These are phyloP conservation scores for Brachylomia viminalis DNA, from an alignment of 2,888 invertebrate genomes.

Conservation along the genomic window DNA sequence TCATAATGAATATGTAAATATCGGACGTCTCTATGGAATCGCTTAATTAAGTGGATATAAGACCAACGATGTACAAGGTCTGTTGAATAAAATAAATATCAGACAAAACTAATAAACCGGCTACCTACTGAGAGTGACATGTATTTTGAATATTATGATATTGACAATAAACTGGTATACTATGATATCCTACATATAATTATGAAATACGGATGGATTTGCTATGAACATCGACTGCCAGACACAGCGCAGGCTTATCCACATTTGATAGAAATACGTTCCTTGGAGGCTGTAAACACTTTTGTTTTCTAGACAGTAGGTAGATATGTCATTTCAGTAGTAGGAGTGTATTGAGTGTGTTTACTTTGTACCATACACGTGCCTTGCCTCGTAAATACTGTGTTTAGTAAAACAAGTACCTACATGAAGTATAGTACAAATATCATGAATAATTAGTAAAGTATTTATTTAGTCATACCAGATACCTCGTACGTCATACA, in stretches of 20 bases:
- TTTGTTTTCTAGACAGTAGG: constrained; percentile 8
- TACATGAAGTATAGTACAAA: not conserved
- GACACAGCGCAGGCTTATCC: not conserved
- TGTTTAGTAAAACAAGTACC: not conserved
- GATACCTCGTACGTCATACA: not conserved
- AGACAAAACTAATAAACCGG: constrained; percentile 40
- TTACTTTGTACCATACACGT: constrained; percentile 10
- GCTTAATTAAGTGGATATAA: constrained; percentile 64
- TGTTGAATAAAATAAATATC: constrained; percentile 57
- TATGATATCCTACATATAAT: not conserved
- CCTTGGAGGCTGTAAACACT: not conserved
- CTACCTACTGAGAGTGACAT: constrained; percentile 13
- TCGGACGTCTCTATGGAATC: constrained; percentile 43
- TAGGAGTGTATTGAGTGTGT: not conserved
- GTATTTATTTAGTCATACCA: constrained; percentile 4
- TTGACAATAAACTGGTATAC: constrained; percentile 20
- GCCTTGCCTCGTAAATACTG: not conserved
- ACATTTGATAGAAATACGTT: not conserved
- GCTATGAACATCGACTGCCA: not conserved
- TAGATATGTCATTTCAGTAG: constrained; percentile 8
- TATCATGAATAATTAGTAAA: not conserved
- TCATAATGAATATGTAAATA: constrained; percentile 63
- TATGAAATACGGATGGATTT: not conserved
- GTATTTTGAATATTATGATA: constrained; percentile 27
- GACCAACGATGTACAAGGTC: constrained; percentile 42